These are phyloP conservation scores for Eubucco bourcierii DNA, from an alignment of 2,113 vertebrate species.

Conservation along the genomic window DNA sequence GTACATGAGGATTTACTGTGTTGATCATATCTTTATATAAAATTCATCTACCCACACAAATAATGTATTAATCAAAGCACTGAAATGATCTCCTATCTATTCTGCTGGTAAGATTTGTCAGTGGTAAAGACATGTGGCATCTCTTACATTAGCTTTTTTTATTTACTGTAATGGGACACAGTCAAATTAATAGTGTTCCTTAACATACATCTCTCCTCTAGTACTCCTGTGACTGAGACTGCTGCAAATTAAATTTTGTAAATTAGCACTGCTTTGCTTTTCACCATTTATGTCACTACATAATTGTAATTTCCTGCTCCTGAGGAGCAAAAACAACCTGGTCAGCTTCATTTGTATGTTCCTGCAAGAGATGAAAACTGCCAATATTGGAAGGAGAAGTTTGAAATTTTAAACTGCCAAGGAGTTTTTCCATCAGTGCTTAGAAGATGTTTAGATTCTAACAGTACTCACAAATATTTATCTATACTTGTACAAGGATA, in stretches of 20 bases:
- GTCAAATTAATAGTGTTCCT: slow-evolving; percentile 16
- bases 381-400: background rate
- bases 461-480: background rate
- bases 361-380: background rate
- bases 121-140: background rate
- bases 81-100: background rate
- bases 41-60: background rate
- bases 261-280: slow-evolving; percentile 23
- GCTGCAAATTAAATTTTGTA: slow-evolving; percentile 18
- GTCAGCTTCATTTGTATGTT: background rate
- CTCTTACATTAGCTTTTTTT: background rate
- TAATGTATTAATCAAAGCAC: background rate
- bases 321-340: background rate
- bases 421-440: background rate
- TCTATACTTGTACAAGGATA: background rate
- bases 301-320: background rate
- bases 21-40: background rate
- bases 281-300: background rate
- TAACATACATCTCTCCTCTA: background rate
- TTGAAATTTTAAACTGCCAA: background rate
- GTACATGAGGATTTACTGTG: background rate
- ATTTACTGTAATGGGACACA: background rate
- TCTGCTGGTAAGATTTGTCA: background rate
- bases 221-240: background rate
- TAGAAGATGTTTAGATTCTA: background rate